Conservation (phyloP, 23 tunicate species). For the Styela plicata region DNA sequence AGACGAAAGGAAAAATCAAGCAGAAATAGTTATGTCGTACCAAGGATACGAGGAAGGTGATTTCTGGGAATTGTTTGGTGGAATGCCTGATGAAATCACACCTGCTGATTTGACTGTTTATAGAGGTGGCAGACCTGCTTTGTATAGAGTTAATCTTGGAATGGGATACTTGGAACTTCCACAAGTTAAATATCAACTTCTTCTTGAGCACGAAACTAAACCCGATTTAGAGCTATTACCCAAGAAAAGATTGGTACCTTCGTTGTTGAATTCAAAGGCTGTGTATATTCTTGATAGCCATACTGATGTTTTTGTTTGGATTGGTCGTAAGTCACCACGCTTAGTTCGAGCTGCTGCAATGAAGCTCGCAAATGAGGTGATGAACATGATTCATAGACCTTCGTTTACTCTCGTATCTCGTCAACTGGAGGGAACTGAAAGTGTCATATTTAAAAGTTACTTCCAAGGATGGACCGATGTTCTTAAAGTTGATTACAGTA, state of each 20-base stretch:
- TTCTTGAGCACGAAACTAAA: slow-evolving; percentile 65
- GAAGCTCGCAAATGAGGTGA: slow-evolving; percentile 88
- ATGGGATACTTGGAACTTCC: slow-evolving; percentile 97
- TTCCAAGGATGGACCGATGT: slow-evolving; percentile 98
- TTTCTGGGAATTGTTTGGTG: slow-evolving; percentile 97
- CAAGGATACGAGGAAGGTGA: slow-evolving; percentile 96
- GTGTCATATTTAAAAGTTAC: slow-evolving; percentile 79
- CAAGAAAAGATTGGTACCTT: slow-evolving; percentile 54
- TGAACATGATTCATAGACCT: slow-evolving; percentile 82
- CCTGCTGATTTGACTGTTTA: slow-evolving; percentile 61
- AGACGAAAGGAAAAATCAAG: slow-evolving; percentile 90
- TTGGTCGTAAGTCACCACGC: slow-evolving; percentile 89
- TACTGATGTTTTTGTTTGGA: slow-evolving; percentile 96
- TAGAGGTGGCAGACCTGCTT: slow-evolving; percentile 52
- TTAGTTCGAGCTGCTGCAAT: slow-evolving; percentile 92
- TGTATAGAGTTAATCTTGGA: slow-evolving; percentile 93
- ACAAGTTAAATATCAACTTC: slow-evolving; percentile 79
- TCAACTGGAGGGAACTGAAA: slow-evolving; percentile 93
- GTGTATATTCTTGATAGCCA: slow-evolving; percentile 92
- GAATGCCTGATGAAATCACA: slow-evolving; percentile 95
- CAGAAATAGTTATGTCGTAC: slow-evolving; percentile 85
- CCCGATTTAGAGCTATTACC: slow-evolving; percentile 71
- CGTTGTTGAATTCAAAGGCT: slow-evolving; percentile 78
- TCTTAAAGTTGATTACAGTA: slow-evolving; percentile 93
- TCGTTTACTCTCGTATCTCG: slow-evolving; percentile 76